Evolutionary conservation across 2,888 invertebrate species (phyloP).

Genomic region (Alloplasta piceator): DNA sequence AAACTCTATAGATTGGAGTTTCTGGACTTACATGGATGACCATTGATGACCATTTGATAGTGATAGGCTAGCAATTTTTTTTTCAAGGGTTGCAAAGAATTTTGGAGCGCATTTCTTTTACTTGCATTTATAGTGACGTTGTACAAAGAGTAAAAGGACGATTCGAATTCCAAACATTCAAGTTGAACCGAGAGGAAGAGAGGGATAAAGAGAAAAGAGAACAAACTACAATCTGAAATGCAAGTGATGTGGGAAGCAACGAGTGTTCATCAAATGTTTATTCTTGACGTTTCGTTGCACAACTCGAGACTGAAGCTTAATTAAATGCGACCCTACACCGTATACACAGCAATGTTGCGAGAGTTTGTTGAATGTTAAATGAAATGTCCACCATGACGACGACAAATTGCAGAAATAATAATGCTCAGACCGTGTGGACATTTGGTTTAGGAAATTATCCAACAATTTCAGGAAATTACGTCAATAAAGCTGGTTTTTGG

Average conservation of each 20-base stretch:
- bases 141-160: not conserved
- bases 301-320: slow-evolving; percentile 71
- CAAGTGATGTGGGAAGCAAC: slow-evolving; percentile 66
- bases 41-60: no score
- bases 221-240: slow-evolving; percentile 10
- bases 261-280: slow-evolving; percentile 83
- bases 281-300: slow-evolving; percentile 73
- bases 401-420: not conserved
- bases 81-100: no score
- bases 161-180: no score
- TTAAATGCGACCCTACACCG: slow-evolving; percentile 76
- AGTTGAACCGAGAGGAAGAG: slow-evolving; percentile 24
- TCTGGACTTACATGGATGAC: no score
- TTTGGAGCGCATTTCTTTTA: no score
- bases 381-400: slow-evolving; percentile 33
- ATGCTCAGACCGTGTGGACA: not conserved
- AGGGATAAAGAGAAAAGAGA: slow-evolving; percentile 37
- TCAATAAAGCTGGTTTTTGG: not conserved
- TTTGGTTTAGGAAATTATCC: not conserved
- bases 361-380: slow-evolving; percentile 16
- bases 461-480: not conserved
- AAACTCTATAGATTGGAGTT: no score
- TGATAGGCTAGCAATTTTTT: no score
- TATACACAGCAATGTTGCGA: slow-evolving; percentile 28
- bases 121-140: not conserved